These are phyloP conservation scores for Spatulosminthurus flaviceps DNA, from an alignment of 2,888 invertebrate genomes.

Conservation along the genomic window DNA sequence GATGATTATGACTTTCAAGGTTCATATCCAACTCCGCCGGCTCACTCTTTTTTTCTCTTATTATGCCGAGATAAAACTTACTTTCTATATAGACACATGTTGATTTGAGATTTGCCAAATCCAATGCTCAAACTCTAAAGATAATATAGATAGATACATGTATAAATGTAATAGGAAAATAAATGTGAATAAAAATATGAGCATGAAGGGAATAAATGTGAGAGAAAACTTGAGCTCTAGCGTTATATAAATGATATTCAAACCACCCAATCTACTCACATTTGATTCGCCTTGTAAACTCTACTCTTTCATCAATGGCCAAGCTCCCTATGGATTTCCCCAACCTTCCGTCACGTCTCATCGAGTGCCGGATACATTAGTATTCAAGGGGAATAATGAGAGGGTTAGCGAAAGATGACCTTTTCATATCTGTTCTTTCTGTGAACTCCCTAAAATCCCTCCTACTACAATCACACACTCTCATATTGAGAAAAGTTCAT, in stretches of 20 bases:
- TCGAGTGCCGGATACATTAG: constrained; percentile 59
- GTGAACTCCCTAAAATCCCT: constrained; percentile 4
- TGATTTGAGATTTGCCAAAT: too few species aligned
- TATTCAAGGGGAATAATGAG: constrained; percentile 44
- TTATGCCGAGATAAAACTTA: too few species aligned
- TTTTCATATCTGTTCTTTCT: constrained; percentile 15
- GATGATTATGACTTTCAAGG: background rate
- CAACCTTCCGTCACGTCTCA: constrained; percentile 61
- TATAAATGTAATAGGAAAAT: too few species aligned
- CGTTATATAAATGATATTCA: constrained; percentile 34
- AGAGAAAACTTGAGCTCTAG: constrained; percentile 25
- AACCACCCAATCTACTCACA: constrained; percentile 1
- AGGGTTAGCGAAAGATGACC: constrained; percentile 37
- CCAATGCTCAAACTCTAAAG: too few species aligned
- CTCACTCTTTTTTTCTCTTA: background rate
- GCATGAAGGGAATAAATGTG: background rate
- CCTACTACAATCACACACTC: constrained; percentile 18
- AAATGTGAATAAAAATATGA: constrained; percentile 18
- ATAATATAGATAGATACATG: too few species aligned
- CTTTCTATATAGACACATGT: background rate
- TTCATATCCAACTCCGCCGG: background rate
- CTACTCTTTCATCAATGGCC: too few species aligned
- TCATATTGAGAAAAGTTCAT: constrained; percentile 40
- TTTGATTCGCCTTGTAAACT: too few species aligned
- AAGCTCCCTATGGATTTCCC: constrained; percentile 22